Conservation (phyloP, 1,140 invertebrate genomes). For the Triops longicaudatus region DNA sequence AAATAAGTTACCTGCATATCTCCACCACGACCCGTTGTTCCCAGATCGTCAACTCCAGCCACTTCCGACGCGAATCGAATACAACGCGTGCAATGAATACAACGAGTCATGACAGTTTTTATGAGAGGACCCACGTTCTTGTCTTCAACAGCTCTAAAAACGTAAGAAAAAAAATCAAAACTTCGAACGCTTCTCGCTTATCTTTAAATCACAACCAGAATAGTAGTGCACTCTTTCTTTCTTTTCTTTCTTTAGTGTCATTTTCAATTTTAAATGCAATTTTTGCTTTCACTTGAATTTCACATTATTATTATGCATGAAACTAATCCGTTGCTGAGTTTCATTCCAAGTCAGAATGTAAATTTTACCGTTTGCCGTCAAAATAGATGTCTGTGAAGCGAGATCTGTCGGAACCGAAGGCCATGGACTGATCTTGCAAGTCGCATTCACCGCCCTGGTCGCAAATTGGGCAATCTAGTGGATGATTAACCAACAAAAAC, state of each 20-base stretch:
- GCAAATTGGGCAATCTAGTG: slow-evolving; percentile 98
- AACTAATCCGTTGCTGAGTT: no score
- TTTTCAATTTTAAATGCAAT: no score
- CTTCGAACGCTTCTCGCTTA: no score
- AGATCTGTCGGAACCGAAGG: slow-evolving; percentile 94
- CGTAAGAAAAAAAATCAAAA: background rate
- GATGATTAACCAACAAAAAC: slow-evolving; percentile 96
- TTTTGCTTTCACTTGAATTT: no score
- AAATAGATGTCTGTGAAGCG: slow-evolving; percentile 89
- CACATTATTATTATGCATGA: no score
- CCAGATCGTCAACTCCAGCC: slow-evolving; percentile 94
- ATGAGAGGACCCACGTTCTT: slow-evolving; percentile 97
- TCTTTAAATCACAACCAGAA: no score
- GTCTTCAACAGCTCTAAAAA: slow-evolving; percentile 86
- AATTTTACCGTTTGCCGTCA: slow-evolving; percentile 72
- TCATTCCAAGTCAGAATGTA: no score
- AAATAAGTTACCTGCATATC: slow-evolving; percentile 78
- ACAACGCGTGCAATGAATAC: slow-evolving; percentile 98
- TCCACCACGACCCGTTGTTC: slow-evolving; percentile 88
- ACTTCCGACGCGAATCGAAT: slow-evolving; percentile 95
- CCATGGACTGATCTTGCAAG: slow-evolving; percentile 96
- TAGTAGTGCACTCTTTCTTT: slow-evolving; percentile 15
- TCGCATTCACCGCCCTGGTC: slow-evolving; percentile 99
- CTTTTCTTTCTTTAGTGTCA: background rate
- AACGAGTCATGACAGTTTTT: slow-evolving; percentile 99